phyloP scores from a whole-genome alignment of 1,140 invertebrate species.

The Lucilia cuprina region DNA sequence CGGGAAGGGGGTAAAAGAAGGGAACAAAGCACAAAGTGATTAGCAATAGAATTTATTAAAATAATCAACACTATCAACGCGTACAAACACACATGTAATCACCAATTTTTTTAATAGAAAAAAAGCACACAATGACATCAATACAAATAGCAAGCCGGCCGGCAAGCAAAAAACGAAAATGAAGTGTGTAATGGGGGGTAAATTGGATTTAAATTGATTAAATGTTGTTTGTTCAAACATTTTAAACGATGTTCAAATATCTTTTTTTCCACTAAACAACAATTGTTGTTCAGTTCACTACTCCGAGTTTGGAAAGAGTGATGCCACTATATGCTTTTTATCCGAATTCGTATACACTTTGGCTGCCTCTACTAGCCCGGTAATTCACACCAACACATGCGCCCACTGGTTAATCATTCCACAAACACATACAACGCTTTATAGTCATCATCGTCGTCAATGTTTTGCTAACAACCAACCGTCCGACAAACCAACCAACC shows the following conservation, averaged over 20 bases:
- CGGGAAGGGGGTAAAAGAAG: neutral
- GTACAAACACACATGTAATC: neutral
- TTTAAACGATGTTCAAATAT: neutral
- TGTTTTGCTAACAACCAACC: neutral
- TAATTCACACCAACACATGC: slow-evolving; percentile 7
- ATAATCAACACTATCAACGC: neutral
- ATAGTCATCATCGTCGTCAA: neutral
- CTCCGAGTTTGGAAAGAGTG: neutral
- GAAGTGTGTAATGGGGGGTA: no score
- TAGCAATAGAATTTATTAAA: neutral
- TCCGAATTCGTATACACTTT: neutral
- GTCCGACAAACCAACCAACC: neutral
- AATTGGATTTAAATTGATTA: neutral
- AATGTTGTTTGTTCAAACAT: neutral
- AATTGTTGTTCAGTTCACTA: neutral
- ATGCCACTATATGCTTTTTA: neutral
- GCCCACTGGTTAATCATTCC: slow-evolving; percentile 10
- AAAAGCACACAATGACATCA: neutral
- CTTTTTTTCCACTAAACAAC: no score
- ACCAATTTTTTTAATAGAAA: neutral
- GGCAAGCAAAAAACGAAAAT: neutral
- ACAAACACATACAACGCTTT: neutral
- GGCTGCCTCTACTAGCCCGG: neutral
- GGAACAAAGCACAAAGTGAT: neutral
- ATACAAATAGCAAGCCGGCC: neutral